These are phyloP conservation scores for Drosophila subobscura DNA, from an alignment of 1,140 invertebrate genomes.

Conservation along the genomic window DNA sequence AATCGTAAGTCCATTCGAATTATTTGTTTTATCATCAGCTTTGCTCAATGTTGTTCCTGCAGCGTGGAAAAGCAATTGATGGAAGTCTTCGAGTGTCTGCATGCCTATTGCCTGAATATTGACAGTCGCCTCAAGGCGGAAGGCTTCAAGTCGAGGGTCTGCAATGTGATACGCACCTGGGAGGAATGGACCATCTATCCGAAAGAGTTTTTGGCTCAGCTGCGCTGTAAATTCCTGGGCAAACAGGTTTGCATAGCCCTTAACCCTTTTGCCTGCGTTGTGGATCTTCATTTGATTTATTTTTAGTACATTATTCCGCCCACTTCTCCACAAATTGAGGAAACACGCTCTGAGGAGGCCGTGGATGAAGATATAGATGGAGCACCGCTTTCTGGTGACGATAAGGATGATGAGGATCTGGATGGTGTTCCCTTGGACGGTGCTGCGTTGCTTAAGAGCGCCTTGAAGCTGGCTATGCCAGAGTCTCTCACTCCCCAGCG, in stretches of 20 bases:
- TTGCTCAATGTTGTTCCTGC: slow-evolving; percentile 13
- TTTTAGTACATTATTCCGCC: slow-evolving; percentile 35
- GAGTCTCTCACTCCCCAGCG: slow-evolving; percentile 50
- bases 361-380: slow-evolving; percentile 87
- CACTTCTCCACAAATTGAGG: slow-evolving; percentile 46
- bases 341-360: slow-evolving; percentile 59
- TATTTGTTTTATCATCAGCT: background rate
- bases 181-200: slow-evolving; percentile 99
- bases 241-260: slow-evolving; percentile 49
- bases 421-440: slow-evolving; percentile 92
- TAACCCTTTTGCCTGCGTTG: background rate
- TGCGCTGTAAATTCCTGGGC: slow-evolving; percentile 96
- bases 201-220: slow-evolving; percentile 94
- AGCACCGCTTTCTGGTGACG: slow-evolving; percentile 86
- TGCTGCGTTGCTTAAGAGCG: slow-evolving; percentile 90
- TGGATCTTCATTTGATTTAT: too few species aligned
- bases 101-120: slow-evolving; percentile 90
- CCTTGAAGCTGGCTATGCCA: slow-evolving; percentile 85
- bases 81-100: slow-evolving; percentile 94
- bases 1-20: slow-evolving; percentile 87
- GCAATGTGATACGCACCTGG: slow-evolving; percentile 97
- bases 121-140: slow-evolving; percentile 96
- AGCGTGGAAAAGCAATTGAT: slow-evolving; percentile 94
- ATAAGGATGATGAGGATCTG: slow-evolving; percentile 89
- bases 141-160: slow-evolving; percentile 97